Conservation (phyloP, 2,888 invertebrate species). For the Ischnura elegans region DNA sequence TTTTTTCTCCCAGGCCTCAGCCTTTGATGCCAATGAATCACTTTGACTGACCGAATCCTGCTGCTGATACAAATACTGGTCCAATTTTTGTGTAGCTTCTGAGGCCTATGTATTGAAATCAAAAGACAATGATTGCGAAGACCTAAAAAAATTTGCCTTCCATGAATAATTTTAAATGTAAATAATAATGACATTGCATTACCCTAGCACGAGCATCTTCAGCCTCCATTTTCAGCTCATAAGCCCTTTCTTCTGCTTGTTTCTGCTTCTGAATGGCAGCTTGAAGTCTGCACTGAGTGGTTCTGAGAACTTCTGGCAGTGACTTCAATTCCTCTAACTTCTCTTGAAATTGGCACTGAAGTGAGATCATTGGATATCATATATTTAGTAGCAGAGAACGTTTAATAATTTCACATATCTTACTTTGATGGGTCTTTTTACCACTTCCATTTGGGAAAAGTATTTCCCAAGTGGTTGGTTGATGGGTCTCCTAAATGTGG, state of each 20-base stretch:
- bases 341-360: constrained; percentile 84
- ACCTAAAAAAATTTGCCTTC: neutral
- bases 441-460: too few species aligned
- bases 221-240: constrained; percentile 84
- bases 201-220: constrained; percentile 83
- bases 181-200: constrained; percentile 69
- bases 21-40: constrained; percentile 23
- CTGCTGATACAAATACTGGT: constrained; percentile 29
- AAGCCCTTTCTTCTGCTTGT: constrained; percentile 84
- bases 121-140: neutral
- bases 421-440: too few species aligned
- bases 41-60: constrained; percentile 35
- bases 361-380: too few species aligned
- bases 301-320: constrained; percentile 84
- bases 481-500: too few species aligned
- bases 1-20: constrained; percentile 76
- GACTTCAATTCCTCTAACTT: constrained; percentile 85
- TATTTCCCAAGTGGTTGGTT: too few species aligned
- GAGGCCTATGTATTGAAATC: neutral
- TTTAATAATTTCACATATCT: too few species aligned
- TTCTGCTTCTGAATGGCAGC: constrained; percentile 85
- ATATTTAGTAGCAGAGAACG: too few species aligned
- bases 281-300: constrained; percentile 84
- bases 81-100: constrained; percentile 67
- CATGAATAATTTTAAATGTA: neutral